Conservation (phyloP, 2,797 vertebrate genomes). For the Champsocephalus esox region DNA sequence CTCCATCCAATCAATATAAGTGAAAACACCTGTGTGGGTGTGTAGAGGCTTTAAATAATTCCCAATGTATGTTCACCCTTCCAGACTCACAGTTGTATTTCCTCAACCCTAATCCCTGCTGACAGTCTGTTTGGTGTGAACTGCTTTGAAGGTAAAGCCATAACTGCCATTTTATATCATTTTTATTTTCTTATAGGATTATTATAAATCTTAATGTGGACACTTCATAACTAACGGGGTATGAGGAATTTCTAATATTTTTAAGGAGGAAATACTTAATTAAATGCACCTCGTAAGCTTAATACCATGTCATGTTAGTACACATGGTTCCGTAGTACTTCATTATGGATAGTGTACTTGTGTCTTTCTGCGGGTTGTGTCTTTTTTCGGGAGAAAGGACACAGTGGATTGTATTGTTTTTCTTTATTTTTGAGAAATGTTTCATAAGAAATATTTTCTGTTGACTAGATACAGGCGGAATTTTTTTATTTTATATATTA, state of each 20-base stretch:
- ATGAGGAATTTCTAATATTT: not conserved
- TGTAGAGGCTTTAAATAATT: not conserved
- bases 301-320: not conserved
- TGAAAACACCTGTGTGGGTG: not conserved
- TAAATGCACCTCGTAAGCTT: no score
- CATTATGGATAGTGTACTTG: not conserved
- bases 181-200: not conserved
- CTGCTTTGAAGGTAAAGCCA: not conserved
- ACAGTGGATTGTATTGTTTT: not conserved
- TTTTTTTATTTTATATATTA: conserved; percentile 23
- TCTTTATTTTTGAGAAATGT: conserved; percentile 23
- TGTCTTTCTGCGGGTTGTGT: conserved; percentile 4
- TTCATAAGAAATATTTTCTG: not conserved
- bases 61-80: no score
- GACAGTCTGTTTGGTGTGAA: not conserved
- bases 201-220: not conserved
- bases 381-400: not conserved
- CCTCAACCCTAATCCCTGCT: not conserved
- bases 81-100: not conserved
- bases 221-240: not conserved
- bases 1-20: no score
- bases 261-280: no score
- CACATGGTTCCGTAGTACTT: not conserved
- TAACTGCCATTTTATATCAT: not conserved
- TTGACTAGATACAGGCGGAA: not conserved